Base-by-base conservation (phyloP, 2,888 invertebrate species). In the Poecilus cupreus region DNA sequence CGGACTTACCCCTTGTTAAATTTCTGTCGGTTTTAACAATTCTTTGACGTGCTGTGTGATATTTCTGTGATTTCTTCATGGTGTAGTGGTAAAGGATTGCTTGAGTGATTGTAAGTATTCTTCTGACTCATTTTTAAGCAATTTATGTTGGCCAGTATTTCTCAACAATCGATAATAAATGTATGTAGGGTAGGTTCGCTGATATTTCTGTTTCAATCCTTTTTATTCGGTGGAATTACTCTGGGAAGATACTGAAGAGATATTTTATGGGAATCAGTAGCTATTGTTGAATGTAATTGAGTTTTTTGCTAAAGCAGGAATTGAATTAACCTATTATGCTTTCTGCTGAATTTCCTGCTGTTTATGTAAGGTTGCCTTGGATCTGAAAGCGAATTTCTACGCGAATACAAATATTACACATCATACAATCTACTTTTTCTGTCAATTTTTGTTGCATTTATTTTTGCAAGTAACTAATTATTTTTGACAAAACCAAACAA, bases 1-100 rank as follows among this genome's bases (percentile, higher is more conserved):
- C 75, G 75, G 75, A 75, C 75, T 24, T 75, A 75, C 32, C 49
- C 75, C 22, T 51, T 32, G 51, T 75, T 26, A 18, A 75, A 51
- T 39, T 32, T 75, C 26, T 13, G 20, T n/a, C 51, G 13, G 51
- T 75, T 75, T 26, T 75, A 75, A 75, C 75, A 32, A 49, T 32
- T 32, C 32, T 32, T 75, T 46, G 72, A 20, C 18, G 75, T 75
- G 75, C 26, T 10, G n/a, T 51, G 32, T 20, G 46, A 32, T 32
- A 32, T 75, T 43, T 75, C 49, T 75, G 75, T 75, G 51, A 51
- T 51, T 51, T 43, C 18, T 51, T 18, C 51, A 51, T 51, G 51
- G 51, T 51, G 16, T 51, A 51, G 51, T 16, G 8, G 51, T 13
- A 18, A n/a, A 18, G 51, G 51, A 51, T 51, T 51, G 11, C 13